Evolutionary conservation across 2,113 vertebrate species (phyloP).

Genomic region (Brienomyrus longianalis): DNA sequence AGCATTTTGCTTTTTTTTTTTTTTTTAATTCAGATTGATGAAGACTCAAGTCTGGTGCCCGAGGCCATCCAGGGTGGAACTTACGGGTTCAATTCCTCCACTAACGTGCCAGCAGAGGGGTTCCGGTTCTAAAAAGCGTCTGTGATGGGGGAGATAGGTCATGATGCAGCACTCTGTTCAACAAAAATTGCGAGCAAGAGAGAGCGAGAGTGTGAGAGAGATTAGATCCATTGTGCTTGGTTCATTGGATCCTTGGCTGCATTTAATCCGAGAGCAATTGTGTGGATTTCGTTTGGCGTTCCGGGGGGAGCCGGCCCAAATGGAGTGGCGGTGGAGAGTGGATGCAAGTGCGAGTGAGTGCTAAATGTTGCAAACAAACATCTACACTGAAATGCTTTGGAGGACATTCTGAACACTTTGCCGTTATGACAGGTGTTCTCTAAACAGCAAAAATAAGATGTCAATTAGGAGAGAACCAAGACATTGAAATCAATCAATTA

Average conservation of each 20-base stretch:
- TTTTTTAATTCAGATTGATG: conserved; percentile 74
- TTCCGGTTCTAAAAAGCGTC: conserved; percentile 96
- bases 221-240: conserved; percentile 99
- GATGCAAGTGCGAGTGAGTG: conserved; percentile 99
- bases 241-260: conserved; percentile 99
- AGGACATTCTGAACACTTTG: conserved; percentile 85
- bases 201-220: conserved; percentile 67
- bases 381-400: conserved; percentile 91
- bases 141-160: conserved; percentile 75
- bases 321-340: conserved; percentile 99
- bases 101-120: conserved; percentile 98
- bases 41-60: conserved; percentile 96
- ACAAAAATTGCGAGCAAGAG: conserved; percentile 59
- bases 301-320: conserved; percentile 84
- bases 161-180: conserved; percentile 97
- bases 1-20: background rate
- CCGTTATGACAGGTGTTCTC: conserved; percentile 81
- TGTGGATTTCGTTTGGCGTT: conserved; percentile 98
- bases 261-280: conserved; percentile 96
- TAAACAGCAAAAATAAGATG: conserved; percentile 55
- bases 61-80: conserved; percentile 96
- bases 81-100: conserved; percentile 94
- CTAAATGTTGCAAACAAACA: conserved; percentile 86
- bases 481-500: conserved; percentile 67
- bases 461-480: conserved; percentile 54